Percentiles rank a stretch among this genome's conserved stretches.
These are phyloP conservation scores for Pristis pectinata DNA, from an alignment of 2,797 vertebrate genomes.

Conservation along the genomic window DNA sequence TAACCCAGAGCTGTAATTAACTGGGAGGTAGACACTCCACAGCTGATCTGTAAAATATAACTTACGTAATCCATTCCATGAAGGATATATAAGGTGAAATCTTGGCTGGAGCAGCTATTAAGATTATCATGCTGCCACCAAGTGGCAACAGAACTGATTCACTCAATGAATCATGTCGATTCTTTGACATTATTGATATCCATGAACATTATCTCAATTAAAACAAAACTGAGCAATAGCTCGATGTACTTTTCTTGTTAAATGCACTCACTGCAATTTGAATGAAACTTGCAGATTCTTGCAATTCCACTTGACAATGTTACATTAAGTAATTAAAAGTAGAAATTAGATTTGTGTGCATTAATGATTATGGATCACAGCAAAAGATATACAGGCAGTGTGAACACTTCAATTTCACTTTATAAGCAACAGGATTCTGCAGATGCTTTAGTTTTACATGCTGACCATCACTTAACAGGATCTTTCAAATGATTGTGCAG, in stretches of 20 bases:
- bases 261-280: background rate
- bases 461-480: background rate
- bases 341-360: conserved; percentile 9
- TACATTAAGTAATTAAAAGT: conserved; percentile 33
- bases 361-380: conserved; percentile 34
- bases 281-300: background rate
- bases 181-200: conserved; percentile 13
- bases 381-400: background rate
- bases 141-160: conserved; percentile 18
- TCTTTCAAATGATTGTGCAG: background rate
- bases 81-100: background rate
- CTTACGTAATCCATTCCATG: background rate
- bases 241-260: conserved; percentile 10
- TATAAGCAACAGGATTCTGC: conserved; percentile 12
- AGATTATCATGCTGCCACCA: conserved; percentile 23
- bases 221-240: conserved; percentile 12
- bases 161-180: background rate
- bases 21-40: background rate
- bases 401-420: conserved; percentile 6
- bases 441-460: conserved; percentile 23
- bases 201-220: background rate
- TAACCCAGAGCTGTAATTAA: background rate
- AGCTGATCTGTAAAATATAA: background rate
- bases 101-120: background rate
- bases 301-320: conserved; percentile 12